A percentile compares a stretch with the other conserved stretches of the same genome.
Evolutionary conservation across 2,888 invertebrate species (phyloP).

Genomic region (Drosophila pseudotakahashii): DNA sequence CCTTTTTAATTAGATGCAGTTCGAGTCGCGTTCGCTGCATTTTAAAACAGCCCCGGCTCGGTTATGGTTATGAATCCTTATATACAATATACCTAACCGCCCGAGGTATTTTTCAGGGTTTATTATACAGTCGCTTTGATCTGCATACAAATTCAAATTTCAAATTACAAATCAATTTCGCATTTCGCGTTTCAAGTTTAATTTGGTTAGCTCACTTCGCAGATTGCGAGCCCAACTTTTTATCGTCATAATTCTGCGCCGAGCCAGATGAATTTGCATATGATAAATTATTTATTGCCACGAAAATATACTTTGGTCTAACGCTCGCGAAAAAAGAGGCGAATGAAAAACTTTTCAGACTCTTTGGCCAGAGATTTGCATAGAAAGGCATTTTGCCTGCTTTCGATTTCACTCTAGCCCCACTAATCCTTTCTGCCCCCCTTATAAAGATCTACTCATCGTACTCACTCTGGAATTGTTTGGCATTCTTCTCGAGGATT

Average conservation of each 20-base stretch:
- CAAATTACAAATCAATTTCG: slow-evolving; percentile 79
- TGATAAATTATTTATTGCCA: slow-evolving; percentile 80
- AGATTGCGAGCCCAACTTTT: slow-evolving; percentile 61
- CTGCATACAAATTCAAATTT: slow-evolving; percentile 66
- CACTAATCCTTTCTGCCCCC: slow-evolving; percentile 12
- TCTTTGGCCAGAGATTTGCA: slow-evolving; percentile 59
- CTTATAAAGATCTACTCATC: neutral
- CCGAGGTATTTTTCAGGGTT: slow-evolving; percentile 18
- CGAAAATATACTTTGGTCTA: slow-evolving; percentile 62
- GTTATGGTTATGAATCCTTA: slow-evolving; percentile 27
- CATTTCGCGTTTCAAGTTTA: slow-evolving; percentile 76
- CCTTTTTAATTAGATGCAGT: slow-evolving; percentile 75
- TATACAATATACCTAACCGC: neutral
- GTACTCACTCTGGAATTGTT: slow-evolving; percentile 90
- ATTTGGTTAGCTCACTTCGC: slow-evolving; percentile 65
- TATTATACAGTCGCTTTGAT: slow-evolving; percentile 46
- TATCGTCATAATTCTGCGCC: slow-evolving; percentile 59
- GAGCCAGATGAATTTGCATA: slow-evolving; percentile 64
- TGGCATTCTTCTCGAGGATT: slow-evolving; percentile 89
- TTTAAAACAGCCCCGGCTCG: slow-evolving; percentile 51
- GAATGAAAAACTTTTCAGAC: slow-evolving; percentile 61
- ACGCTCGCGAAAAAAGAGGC: slow-evolving; percentile 21
- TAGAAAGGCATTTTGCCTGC: slow-evolving; percentile 53
- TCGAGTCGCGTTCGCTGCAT: slow-evolving; percentile 63
- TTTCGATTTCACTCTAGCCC: slow-evolving; percentile 20